phyloP scores from a whole-genome alignment of 1,140 invertebrate genomes.

The Tetraneura akinire region DNA sequence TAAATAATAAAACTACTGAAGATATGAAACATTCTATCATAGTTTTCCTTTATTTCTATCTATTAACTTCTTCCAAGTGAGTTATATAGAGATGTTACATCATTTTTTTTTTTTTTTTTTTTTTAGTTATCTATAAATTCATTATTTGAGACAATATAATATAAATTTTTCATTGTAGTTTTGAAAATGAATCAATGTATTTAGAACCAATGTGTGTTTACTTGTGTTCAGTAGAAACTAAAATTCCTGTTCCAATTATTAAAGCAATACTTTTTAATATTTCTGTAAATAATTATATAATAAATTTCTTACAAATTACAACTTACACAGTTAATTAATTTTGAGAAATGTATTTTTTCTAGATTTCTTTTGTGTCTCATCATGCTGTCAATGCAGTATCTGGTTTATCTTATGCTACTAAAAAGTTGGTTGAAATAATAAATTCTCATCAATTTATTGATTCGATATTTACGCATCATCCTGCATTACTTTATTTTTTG shows the following conservation, averaged over 20 bases:
- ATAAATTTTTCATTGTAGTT: background rate
- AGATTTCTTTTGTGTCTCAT: conserved; percentile 39
- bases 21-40: background rate
- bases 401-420: conserved; percentile 3
- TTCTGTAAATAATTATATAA: conserved; percentile 29
- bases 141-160: too few species aligned
- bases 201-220: conserved; percentile 29
- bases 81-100: background rate
- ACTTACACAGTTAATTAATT: too few species aligned
- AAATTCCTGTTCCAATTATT: conserved; percentile 17
- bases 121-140: too few species aligned
- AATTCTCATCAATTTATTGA: background rate
- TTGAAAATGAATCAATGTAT: conserved; percentile 30
- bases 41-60: conserved; percentile 37
- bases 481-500: conserved; percentile 28
- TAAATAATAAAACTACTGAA: conserved; percentile 12
- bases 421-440: conserved; percentile 29
- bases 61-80: conserved; percentile 46
- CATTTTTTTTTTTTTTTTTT: background rate
- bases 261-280: conserved; percentile 43
- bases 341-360: background rate
- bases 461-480: conserved; percentile 35
- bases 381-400: conserved; percentile 30
- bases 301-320: too few species aligned
- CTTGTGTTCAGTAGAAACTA: conserved; percentile 23